Base-by-base conservation (phyloP, 2,113 vertebrate species). In the Pachyramphus minor region DNA sequence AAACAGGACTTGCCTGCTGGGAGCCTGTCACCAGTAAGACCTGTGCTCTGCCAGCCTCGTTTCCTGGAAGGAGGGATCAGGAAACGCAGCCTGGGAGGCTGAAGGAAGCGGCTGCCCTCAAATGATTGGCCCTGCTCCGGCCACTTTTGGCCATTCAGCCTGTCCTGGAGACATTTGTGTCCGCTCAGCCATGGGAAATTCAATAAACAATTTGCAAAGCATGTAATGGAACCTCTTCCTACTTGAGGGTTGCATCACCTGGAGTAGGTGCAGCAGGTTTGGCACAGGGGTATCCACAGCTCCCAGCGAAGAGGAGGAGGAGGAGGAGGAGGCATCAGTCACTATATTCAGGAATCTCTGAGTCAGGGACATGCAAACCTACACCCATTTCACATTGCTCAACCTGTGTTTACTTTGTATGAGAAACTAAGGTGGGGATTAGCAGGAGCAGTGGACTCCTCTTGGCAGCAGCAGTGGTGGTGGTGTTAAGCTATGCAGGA, bases 1-100 rank as follows among this genome's bases (percentile, higher is more conserved):
- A 93, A 97, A 97, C 92, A 96, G 96, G 96, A 95, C 92, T 89
- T 93, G 95, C 96, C 90, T 96, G 95, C 95, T 95, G 66, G 49
- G 75, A 85, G 78, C 52, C 82, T 13, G 24, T 93, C 93, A 78
- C 42, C 87, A 33, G 87, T 30, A 25, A 33, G 74, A 82, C 66
- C 93, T 67, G 94, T 67, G 90, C 93, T 79, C 47, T 68, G 83
- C 49, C 86, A 82, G 76, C 68, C 23, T 42, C 1, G 0, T 87
- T 96, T 96, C 92, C 95, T 88, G 87, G 93, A 94, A 97, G 88
- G 83, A 88, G 47, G 66, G 6, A 68, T 14, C 37, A 25, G 71
- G 80, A 84, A 81, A 82, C 8, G 12, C 11, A 2, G 62, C 66
- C 59, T 59, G 1, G 6, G 52, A 77, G 45, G 68, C 64, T 41